Conservation (phyloP, 2,888 invertebrate species). For the Melangyna quadrimaculata region DNA sequence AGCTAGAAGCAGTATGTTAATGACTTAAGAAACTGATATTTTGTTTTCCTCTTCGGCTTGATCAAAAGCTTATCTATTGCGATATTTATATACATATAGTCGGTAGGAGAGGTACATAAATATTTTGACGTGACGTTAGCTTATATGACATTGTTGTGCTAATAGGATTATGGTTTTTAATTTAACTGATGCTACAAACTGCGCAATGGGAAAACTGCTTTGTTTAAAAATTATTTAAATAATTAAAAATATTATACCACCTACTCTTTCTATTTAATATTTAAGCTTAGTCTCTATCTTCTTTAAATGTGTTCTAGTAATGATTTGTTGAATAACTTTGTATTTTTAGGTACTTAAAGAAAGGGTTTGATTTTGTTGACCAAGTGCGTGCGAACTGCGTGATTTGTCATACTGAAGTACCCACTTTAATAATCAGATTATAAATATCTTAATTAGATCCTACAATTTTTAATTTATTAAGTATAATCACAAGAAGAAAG, state of each 20-base stretch:
- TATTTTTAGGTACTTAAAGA: background rate
- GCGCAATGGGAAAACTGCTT: background rate
- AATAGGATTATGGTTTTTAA: background rate
- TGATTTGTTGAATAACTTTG: too few species aligned
- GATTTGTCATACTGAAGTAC: too few species aligned
- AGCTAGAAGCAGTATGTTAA: background rate
- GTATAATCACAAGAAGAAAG: background rate
- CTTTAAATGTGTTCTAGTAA: too few species aligned
- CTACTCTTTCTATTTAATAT: too few species aligned
- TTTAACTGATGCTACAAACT: background rate
- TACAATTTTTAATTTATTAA: background rate
- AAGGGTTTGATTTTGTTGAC: background rate
- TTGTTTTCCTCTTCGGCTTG: constrained; percentile 15
- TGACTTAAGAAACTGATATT: constrained; percentile 3
- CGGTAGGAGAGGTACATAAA: too few species aligned
- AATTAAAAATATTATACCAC: background rate
- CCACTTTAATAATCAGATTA: background rate
- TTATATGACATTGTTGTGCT: background rate
- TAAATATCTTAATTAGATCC: background rate
- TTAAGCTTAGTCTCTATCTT: too few species aligned
- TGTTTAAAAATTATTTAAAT: background rate
- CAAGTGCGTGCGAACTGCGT: background rate
- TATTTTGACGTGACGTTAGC: background rate
- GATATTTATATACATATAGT: too few species aligned
- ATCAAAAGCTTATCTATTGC: constrained; percentile 22